Conservation (phyloP, 2,888 invertebrate genomes). For the Mythimna pallens region DNA sequence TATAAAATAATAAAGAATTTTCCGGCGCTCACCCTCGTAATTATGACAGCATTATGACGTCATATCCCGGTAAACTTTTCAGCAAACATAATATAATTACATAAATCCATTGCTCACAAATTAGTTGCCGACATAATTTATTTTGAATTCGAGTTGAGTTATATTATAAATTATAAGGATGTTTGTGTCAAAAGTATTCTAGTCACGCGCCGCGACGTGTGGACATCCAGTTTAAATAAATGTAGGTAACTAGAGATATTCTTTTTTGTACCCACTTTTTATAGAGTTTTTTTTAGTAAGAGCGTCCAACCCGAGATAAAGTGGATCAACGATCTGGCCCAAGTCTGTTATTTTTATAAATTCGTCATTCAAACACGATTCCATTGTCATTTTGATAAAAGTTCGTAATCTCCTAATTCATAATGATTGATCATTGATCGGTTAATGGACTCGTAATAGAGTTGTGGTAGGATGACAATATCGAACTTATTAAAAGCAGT, state of each 20-base stretch:
- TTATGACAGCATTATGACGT: conserved; percentile 36
- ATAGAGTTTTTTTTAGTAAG: conserved; percentile 1
- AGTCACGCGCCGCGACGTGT: conserved; percentile 51
- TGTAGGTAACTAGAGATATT: conserved; percentile 18
- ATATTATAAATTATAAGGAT: conserved; percentile 15
- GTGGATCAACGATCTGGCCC: no score
- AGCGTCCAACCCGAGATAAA: no score
- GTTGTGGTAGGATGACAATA: no score
- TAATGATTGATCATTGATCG: no score
- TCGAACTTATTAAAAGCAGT: no score
- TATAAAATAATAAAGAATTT: conserved; percentile 30
- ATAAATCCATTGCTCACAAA: conserved; percentile 61
- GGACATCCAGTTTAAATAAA: conserved; percentile 41
- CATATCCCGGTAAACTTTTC: conserved; percentile 26
- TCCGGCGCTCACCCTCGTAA: conserved; percentile 6
- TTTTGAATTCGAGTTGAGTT: conserved; percentile 66
- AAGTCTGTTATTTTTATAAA: no score
- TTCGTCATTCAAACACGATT: no score
- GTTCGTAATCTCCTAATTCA: no score
- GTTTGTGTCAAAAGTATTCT: conserved; percentile 33
- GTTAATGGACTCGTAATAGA: no score
- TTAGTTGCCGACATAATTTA: conserved; percentile 67
- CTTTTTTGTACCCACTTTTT: conserved; percentile 23
- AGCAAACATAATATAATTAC: conserved; percentile 49
- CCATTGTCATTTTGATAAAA: no score